phyloP scores from a whole-genome alignment of 2,888 invertebrate genomes.

The Sesamia inferens region DNA sequence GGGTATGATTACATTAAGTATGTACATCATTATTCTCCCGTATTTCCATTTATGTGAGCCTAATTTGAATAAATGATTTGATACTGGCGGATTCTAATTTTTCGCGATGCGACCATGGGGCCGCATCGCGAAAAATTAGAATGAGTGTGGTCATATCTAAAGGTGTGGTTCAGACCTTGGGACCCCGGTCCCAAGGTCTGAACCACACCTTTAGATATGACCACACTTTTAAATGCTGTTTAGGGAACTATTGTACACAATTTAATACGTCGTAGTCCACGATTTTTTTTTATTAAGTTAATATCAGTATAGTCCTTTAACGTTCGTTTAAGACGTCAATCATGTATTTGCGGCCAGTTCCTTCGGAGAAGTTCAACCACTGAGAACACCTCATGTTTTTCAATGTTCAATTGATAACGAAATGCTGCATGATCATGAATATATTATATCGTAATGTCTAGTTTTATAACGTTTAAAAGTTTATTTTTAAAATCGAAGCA shows the following conservation, averaged over 20 bases:
- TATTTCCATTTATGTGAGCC: no score
- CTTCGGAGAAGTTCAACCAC: conserved; percentile 31
- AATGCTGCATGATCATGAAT: conserved; percentile 37
- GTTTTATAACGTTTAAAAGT: background rate
- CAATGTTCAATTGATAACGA: conserved; percentile 29
- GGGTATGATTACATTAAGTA: no score
- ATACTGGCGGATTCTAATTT: no score
- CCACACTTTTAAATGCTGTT: no score
- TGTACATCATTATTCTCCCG: no score
- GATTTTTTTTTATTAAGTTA: background rate
- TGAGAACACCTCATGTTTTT: conserved; percentile 29
- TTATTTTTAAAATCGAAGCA: conserved; percentile 33
- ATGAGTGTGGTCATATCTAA: no score
- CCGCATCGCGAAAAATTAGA: no score
- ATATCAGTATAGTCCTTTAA: background rate
- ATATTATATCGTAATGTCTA: conserved; percentile 1
- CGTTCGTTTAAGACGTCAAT: conserved; percentile 29
- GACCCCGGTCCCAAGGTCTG: no score
- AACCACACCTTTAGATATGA: no score
- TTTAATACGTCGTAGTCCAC: background rate
- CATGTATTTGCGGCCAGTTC: conserved; percentile 36
- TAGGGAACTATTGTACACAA: background rate
- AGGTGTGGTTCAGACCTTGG: no score
- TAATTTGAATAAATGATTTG: no score
- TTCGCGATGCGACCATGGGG: no score